phyloP scores from a whole-genome alignment of 2,113 vertebrate genomes.

The Hipposideros armiger region DNA sequence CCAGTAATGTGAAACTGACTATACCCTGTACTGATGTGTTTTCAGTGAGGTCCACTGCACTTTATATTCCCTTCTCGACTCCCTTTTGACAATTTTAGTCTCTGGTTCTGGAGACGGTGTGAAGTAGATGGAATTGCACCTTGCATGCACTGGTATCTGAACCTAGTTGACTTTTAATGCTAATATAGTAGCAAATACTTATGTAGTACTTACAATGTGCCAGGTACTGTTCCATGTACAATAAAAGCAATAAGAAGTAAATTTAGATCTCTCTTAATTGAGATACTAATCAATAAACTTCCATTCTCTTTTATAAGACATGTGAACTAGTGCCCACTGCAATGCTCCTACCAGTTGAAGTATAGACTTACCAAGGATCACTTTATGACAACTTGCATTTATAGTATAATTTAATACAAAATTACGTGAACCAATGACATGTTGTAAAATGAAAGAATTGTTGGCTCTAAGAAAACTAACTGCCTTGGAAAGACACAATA shows the following conservation, averaged over 20 bases:
- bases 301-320: not conserved
- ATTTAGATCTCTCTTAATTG: slow-evolving; percentile 33
- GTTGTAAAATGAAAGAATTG: slow-evolving; percentile 44
- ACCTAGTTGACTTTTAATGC: slow-evolving; percentile 25
- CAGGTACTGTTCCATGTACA: not conserved
- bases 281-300: not conserved
- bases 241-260: slow-evolving; percentile 24
- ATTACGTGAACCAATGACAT: not conserved
- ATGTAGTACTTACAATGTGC: not conserved
- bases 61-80: not conserved
- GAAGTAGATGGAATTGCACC: slow-evolving; percentile 3
- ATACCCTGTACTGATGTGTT: not conserved
- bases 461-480: slow-evolving; percentile 38
- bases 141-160: not conserved
- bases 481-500: not conserved
- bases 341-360: not conserved
- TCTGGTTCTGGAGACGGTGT: not conserved
- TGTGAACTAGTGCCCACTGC: not conserved
- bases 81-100: slow-evolving; percentile 33
- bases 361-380: not conserved
- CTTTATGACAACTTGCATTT: slow-evolving; percentile 28
- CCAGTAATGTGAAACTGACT: slow-evolving; percentile 40
- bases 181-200: slow-evolving; percentile 28
- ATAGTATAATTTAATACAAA: slow-evolving; percentile 19
- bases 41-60: not conserved